Evolutionary conservation across 2,113 vertebrate genomes (phyloP), one percentile per base, ranked within the genome.

Genomic region (Tragelaphus strepsiceros): DNA sequence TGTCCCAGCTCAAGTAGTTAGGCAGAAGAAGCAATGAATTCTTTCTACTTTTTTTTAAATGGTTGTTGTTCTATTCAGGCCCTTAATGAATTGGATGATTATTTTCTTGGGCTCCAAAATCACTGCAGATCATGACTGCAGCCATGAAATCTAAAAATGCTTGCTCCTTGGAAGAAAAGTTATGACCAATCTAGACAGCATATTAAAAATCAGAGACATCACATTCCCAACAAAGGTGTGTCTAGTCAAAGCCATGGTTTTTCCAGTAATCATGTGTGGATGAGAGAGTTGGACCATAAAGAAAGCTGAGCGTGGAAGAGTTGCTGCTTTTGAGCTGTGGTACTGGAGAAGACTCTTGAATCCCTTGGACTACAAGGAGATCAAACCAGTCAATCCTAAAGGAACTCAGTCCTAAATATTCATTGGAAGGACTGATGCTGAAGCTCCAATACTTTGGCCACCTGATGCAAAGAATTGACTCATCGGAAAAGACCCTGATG

Each of bases 301-400:
- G 67, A 71, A 39, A 39, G n/a, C 67, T 71, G 67, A 71, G n/a
- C 0, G 1, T 4, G 0, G 0, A 35, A 71, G n/a, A 21, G 19
- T 35, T 71, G 64, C n/a, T 71, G 9, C 67, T 71, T 71, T 71
- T 22, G 67, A 71, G 21, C n/a, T 71, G 19, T 71, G n/a, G n/a
- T 71, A n/a, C 9, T 71, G 9, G 5, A 35, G 67, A 71, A 71
- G 67, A 71, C 9, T 35, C 67, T 71, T 71, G 67, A 39, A 22
- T 71, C n/a, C n/a, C 67, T 71, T 71, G 67, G n/a, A 35, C 67
- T 71, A 19, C 19, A 71, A 71, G 67, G 19, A 71, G n/a, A 71
- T 71, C n/a, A 35, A 71, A 22, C 9, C n/a, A 71, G 67, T 71
- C n/a, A 12, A 71, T 71, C 9, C 67, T 71, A 71, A 71, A 71